A percentile compares a stretch with the other conserved stretches of the same genome.
Evolutionary conservation across 2,797 vertebrate genomes (phyloP).

Genomic region (Myiothlypis chrysogaster): DNA sequence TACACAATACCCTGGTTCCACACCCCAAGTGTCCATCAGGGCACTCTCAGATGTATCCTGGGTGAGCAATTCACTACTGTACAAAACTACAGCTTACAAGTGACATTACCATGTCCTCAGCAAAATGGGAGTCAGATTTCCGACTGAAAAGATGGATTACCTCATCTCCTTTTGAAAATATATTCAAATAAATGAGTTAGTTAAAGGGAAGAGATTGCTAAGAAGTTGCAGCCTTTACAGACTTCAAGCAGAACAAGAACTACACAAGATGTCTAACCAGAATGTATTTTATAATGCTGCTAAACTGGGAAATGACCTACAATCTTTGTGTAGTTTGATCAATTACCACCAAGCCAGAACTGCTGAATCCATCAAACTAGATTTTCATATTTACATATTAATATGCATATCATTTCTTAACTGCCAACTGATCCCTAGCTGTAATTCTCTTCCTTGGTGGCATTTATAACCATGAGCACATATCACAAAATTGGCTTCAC

Average conservation of each 20-base stretch:
- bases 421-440: not conserved
- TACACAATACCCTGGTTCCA: not conserved
- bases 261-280: not conserved
- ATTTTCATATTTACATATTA: constrained; percentile 25
- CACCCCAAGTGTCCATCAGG: not conserved
- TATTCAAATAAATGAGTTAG: not conserved
- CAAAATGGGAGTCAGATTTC: not conserved
- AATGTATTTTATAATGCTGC: not conserved
- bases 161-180: not conserved
- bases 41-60: not conserved
- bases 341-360: not conserved
- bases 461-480: not conserved
- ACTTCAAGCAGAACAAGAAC: not conserved
- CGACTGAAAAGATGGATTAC: not conserved
- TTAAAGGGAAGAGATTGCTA: not conserved
- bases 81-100: not conserved
- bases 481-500: not conserved
- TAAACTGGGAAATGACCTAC: constrained; percentile 22
- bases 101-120: not conserved
- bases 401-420: not conserved
- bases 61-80: not conserved
- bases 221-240: not conserved
- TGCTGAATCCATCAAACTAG: constrained; percentile 12
- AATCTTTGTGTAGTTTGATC: not conserved
- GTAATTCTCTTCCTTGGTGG: not conserved